A percentile compares a stretch with the other conserved stretches of the same genome.
Conservation (phyloP, 2,797 vertebrate genomes). For the Rhinophrynus dorsalis region DNA sequence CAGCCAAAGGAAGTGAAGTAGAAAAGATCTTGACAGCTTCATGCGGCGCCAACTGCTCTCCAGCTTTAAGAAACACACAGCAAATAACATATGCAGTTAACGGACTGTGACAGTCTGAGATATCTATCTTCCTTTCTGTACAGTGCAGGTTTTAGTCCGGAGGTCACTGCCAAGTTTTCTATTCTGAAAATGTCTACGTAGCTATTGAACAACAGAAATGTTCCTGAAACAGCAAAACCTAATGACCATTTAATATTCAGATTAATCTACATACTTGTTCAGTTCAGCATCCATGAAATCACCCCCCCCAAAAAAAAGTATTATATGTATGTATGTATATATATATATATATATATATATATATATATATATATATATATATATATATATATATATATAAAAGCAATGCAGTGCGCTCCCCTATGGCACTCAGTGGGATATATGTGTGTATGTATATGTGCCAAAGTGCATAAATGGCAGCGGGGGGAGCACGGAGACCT, state of each 20-base stretch:
- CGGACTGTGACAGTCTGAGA: not conserved
- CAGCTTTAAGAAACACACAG: not conserved
- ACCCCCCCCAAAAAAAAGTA: too few species aligned
- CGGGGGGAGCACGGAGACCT: too few species aligned
- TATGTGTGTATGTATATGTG: too few species aligned
- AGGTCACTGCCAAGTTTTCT: conserved; percentile 8
- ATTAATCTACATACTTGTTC: too few species aligned
- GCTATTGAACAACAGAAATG: not conserved
- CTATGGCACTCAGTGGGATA: too few species aligned
- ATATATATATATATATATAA: too few species aligned
- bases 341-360: too few species aligned
- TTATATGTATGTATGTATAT: too few species aligned
- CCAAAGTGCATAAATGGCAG: too few species aligned
- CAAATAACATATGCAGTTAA: not conserved
- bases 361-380: too few species aligned
- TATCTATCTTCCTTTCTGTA: not conserved
- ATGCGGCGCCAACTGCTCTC: not conserved
- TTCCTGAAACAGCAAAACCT: not conserved
- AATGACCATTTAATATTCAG: not conserved
- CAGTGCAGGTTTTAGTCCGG: conserved; percentile 8
- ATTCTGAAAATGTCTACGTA: not conserved
- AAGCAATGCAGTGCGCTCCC: too few species aligned
- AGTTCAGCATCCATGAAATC: too few species aligned
- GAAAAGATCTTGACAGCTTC: not conserved
- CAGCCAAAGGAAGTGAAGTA: not conserved